phyloP scores from a whole-genome alignment of 1,140 invertebrate genomes.

The Venturia canescens region DNA sequence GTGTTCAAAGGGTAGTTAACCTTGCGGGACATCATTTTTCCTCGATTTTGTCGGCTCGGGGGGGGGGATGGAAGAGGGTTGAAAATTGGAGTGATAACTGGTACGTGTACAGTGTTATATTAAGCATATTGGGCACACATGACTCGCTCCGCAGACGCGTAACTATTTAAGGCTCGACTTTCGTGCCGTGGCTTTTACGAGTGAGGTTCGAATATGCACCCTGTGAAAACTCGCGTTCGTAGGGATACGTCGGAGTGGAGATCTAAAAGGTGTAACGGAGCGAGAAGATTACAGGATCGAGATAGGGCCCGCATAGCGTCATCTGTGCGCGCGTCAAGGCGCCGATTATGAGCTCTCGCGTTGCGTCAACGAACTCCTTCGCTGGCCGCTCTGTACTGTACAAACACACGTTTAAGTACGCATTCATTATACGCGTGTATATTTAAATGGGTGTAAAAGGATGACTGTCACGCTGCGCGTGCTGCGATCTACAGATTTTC shows the following conservation, averaged over 20 bases:
- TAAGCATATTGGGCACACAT: constrained; percentile 22
- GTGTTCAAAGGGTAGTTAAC: constrained; percentile 4
- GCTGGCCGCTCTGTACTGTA: background rate
- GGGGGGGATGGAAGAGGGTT: background rate
- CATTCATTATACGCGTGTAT: background rate
- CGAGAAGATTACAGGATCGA: constrained; percentile 54
- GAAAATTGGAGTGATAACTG: constrained; percentile 40
- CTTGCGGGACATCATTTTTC: constrained; percentile 30
- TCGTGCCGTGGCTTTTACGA: background rate
- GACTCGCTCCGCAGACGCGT: background rate
- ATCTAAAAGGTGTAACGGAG: constrained; percentile 56
- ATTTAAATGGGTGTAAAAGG: background rate
- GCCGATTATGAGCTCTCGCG: constrained; percentile 25
- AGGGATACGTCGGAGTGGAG: constrained; percentile 35
- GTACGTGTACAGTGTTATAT: constrained; percentile 8
- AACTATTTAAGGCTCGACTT: constrained; percentile 33
- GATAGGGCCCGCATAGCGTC: constrained; percentile 63
- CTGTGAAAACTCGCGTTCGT: background rate
- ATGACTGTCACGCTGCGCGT: constrained; percentile 32
- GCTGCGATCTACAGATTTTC: constrained; percentile 42
- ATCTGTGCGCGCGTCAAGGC: constrained; percentile 59
- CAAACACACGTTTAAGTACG: background rate
- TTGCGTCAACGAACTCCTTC: constrained; percentile 3
- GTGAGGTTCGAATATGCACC: background rate
- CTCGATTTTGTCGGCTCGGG: background rate